These are phyloP conservation scores for Cheilosia pagana DNA, from an alignment of 2,888 invertebrate genomes.

Conservation along the genomic window DNA sequence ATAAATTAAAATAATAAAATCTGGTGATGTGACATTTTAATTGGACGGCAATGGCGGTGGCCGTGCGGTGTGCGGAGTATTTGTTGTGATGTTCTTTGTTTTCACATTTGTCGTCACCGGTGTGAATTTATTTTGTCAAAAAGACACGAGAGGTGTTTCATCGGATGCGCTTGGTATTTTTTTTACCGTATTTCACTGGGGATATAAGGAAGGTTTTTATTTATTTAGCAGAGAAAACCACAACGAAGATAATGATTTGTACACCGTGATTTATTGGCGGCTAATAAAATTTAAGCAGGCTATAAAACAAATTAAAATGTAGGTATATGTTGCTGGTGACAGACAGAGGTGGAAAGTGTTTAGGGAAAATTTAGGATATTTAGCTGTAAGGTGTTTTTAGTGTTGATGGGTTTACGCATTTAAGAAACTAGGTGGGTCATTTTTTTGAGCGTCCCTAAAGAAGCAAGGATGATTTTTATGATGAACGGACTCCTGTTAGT, in stretches of 20 bases:
- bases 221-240: constrained; percentile 54
- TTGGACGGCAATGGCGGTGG: constrained; percentile 70
- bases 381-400: not conserved
- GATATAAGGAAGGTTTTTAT: constrained; percentile 42
- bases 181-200: constrained; percentile 48
- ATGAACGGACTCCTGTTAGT: too few species aligned
- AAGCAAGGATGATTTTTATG: too few species aligned
- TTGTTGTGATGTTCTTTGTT: constrained; percentile 51
- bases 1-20: constrained; percentile 80
- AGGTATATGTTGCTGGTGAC: constrained; percentile 11
- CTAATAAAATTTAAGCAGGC: constrained; percentile 46
- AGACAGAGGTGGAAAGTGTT: constrained; percentile 35
- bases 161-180: constrained; percentile 12
- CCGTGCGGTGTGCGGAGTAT: constrained; percentile 16
- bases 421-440: not conserved
- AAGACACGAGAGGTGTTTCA: not conserved
- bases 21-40: constrained; percentile 81
- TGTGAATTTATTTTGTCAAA: constrained; percentile 38
- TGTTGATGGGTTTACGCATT: not conserved
- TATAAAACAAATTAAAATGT: constrained; percentile 57
- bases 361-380: not conserved
- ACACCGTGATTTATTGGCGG: constrained; percentile 54
- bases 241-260: constrained; percentile 52
- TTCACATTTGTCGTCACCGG: constrained; percentile 39
- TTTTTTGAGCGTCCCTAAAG: too few species aligned